Evolutionary conservation across 30 jellyfish, hydroid and myxozoan genomes (phyloP), one percentile per base, ranked within the genome.

Genomic region (Pelagia noctiluca): DNA sequence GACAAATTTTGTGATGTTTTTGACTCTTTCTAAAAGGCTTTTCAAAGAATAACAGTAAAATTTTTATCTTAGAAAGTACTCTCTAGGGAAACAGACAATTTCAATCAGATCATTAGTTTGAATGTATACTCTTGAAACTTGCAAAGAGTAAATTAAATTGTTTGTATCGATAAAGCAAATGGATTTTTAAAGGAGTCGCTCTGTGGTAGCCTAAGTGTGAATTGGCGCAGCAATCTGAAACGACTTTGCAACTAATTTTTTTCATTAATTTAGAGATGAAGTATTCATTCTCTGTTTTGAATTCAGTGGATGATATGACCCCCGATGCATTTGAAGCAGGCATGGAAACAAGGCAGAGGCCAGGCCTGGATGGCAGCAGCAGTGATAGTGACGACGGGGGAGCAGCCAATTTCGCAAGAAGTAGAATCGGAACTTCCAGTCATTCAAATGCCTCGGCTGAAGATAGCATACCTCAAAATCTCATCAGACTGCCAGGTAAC

Each of bases 291-390:
- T 19, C 21, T 53, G 3, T 53, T 53, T 13, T 13, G 21, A 13
- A 53, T 3, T 33, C 21, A 5, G 19, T 10, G 19, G 19, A 19
- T 47, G 71, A 7, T 21, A 25, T 67, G 26, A 26, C 23, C 4
- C 33, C 81, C 38, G 89, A 49, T 42, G 57, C 57, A 8, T 61
- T 42, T 37, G 89, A 63, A 42, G 49, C 36, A n/a, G 89, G 35
- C 34, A 35, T 78, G 7, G 88, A 63, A 34, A 53, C 78, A 30
- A 25, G 69, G 13, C 96, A 78, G 37, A 48, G 98, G 60, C 98
- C 98, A 0, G 78, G 93, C 8, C 76, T 91, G 31, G 98, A 91
- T 64, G 98, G 98, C 0, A 91, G 98, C 48, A 91, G 98, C 76
- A 84, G 96, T 67, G 98, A 70, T 65, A 91, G 98, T 78, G 98